Conservation (phyloP, 1,140 invertebrate species). For the Zaprionus inermis region DNA sequence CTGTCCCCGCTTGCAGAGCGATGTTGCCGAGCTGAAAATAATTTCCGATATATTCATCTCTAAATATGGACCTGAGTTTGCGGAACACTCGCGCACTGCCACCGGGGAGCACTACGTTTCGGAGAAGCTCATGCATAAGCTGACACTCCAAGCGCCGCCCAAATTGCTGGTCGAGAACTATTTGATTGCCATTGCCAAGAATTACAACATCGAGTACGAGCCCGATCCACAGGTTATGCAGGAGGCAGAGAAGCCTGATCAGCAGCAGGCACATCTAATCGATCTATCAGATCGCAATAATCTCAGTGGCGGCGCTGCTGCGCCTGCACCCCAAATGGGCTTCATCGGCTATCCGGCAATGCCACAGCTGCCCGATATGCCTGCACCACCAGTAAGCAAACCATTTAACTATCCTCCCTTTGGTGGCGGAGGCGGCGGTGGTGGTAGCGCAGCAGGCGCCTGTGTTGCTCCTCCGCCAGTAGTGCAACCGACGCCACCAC, state of each 20-base stretch:
- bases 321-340: constrained; percentile 87
- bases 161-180: constrained; percentile 98
- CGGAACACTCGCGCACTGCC: constrained; percentile 92
- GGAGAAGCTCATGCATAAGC: constrained; percentile 97
- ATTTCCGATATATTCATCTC: constrained; percentile 94
- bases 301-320: constrained; percentile 86
- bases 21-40: constrained; percentile 89
- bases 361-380: constrained; percentile 86
- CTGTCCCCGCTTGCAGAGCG: constrained; percentile 93
- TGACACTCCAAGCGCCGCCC: constrained; percentile 97
- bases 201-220: constrained; percentile 95
- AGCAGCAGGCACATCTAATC: constrained; percentile 90
- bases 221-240: constrained; percentile 96
- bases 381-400: constrained; percentile 74
- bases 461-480: constrained; percentile 33
- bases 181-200: constrained; percentile 98
- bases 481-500: constrained; percentile 84
- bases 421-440: constrained; percentile 52
- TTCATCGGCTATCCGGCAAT: constrained; percentile 91
- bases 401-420: constrained; percentile 82
- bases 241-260: constrained; percentile 87
- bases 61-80: constrained; percentile 98
- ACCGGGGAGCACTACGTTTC: constrained; percentile 91
- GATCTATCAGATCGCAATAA: constrained; percentile 89
- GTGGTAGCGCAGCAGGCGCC: constrained; percentile 21